phyloP scores from a whole-genome alignment of 2,888 invertebrate species.

The Embidobia sp. region DNA sequence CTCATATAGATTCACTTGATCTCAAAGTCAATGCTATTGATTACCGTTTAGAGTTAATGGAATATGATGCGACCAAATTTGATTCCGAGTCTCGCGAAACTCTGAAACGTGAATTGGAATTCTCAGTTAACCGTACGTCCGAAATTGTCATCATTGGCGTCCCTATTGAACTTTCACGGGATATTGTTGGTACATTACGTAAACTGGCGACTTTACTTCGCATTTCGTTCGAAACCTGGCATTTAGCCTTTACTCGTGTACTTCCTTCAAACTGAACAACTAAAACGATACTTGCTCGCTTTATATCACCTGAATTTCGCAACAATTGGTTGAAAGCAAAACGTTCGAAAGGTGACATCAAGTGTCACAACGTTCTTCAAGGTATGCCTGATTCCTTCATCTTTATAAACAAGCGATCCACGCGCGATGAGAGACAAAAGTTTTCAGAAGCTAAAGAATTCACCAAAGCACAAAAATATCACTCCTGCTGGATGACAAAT shows the following conservation, averaged over 20 bases:
- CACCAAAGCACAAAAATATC: neutral
- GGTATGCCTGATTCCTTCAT: neutral
- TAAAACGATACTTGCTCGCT: neutral
- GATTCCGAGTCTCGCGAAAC: no score
- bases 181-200: neutral
- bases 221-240: neutral
- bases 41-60: no score
- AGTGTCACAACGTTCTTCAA: neutral
- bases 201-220: neutral
- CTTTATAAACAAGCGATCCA: neutral
- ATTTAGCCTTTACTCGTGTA: neutral
- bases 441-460: neutral
- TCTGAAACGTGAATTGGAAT: neutral
- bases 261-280: no score
- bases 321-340: neutral
- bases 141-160: neutral
- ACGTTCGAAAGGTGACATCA: neutral
- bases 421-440: neutral
- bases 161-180: neutral
- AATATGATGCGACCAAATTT: no score
- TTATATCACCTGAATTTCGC: neutral
- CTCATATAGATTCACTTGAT: no score
- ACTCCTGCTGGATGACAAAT: constrained; percentile 8
- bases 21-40: no score
- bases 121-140: neutral